These are phyloP conservation scores for Drosophila lacertosa DNA, from an alignment of 1,140 invertebrate genomes.

Conservation along the genomic window DNA sequence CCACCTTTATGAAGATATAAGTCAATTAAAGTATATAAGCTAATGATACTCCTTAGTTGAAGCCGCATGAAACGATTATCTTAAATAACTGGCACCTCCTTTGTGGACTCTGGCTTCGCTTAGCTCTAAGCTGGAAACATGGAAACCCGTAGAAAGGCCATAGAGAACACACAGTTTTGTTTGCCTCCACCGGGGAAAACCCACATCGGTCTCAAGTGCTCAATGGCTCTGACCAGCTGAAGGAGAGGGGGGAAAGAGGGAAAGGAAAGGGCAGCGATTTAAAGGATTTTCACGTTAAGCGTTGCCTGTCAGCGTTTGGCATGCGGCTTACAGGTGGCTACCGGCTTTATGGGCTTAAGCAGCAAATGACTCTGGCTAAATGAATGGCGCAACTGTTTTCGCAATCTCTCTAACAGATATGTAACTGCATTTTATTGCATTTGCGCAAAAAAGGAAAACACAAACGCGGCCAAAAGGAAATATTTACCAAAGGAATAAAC, in stretches of 20 bases:
- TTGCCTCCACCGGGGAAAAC: slow-evolving; percentile 44
- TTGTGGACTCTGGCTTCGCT: slow-evolving; percentile 1
- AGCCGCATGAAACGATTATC: not conserved
- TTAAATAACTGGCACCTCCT: not conserved
- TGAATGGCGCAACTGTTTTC: slow-evolving; percentile 35
- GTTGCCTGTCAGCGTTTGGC: slow-evolving; percentile 75
- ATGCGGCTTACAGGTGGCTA: slow-evolving; percentile 77
- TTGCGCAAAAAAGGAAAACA: not conserved
- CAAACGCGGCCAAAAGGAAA: not conserved
- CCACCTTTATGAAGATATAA: slow-evolving; percentile 10
- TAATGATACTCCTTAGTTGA: not conserved
- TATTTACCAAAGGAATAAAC: not conserved
- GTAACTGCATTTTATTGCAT: slow-evolving; percentile 42
- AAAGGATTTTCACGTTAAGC: slow-evolving; percentile 74
- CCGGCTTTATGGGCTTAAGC: slow-evolving; percentile 66
- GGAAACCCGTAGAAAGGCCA: slow-evolving; percentile 29
- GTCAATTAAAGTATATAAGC: not conserved
- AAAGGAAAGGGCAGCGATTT: slow-evolving; percentile 54
- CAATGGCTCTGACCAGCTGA: slow-evolving; percentile 20
- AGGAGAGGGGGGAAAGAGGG: not conserved
- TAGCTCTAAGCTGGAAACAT: slow-evolving; percentile 34
- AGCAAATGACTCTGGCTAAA: slow-evolving; percentile 63
- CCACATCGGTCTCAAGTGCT: slow-evolving; percentile 48
- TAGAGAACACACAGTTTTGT: slow-evolving; percentile 62
- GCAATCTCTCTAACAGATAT: slow-evolving; percentile 38